Evolutionary conservation across 2,113 vertebrate species (phyloP), one percentile per base, ranked within the genome.

Genomic region (Oreochromis aureus): DNA sequence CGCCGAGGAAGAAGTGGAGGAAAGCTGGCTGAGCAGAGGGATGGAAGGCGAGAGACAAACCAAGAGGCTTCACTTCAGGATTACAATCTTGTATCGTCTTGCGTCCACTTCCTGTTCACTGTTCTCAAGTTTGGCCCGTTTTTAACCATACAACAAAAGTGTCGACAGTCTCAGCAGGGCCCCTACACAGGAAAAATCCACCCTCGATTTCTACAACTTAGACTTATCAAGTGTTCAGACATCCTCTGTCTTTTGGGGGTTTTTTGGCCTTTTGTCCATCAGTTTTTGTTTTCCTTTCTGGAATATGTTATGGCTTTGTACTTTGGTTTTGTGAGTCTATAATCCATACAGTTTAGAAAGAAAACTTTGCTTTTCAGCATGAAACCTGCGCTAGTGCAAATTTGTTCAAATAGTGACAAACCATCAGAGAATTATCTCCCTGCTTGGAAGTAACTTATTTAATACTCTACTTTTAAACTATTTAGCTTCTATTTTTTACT

Each of bases 181-280:
- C 53, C 83, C 78, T 54, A 87, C 84, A 69, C 80, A 80, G 53
- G 71, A 87, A 79, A 87, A 85, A 86, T 69, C 93, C 80, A 90
- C 86, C 83, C 89, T 53, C 10, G 39, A 19, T 86, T 56, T 44
- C 22, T 54, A 22, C 12, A 18, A 41, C 46, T 69, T 11, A 30
- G 12, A 69, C 32, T 39, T 32, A 10, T 22, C 7, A 53, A 34
- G 34, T 16, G 7, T 44, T 80, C 4, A 79, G 30, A 84, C 10
- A 10, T 10, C 8, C 1, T 18, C 66, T 30, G 13, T 34, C 9
- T 36, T 63, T 36, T 63, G 59, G 32, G 24, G 41, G 6, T 6
- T 2, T 73, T 44, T 19, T 71, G 7, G 11, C 71, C 34, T 41
- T 34, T 56, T 71, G 66, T 10, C 55, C 41, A 53, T 61, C 83